phyloP scores from a whole-genome alignment of 2,113 vertebrate genomes.

The Chaetodon trifascialis region DNA sequence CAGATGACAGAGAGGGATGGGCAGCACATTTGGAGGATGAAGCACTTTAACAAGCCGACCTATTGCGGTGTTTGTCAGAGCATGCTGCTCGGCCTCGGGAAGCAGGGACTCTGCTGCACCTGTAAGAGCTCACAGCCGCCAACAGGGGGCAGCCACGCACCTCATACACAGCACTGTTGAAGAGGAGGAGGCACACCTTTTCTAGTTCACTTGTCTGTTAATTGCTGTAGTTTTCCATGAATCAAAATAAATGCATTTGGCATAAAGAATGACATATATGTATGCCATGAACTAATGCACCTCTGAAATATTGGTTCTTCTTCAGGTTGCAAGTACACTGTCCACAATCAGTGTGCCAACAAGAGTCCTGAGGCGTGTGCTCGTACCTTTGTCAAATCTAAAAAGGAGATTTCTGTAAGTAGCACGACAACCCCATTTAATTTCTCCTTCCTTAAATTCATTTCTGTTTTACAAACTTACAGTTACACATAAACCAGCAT shows the following conservation, averaged over 20 bases:
- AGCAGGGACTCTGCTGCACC: constrained; percentile 92
- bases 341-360: constrained; percentile 93
- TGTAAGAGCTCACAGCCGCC: constrained; percentile 84
- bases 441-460: neutral
- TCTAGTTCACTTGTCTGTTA: constrained; percentile 1
- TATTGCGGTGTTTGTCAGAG: constrained; percentile 91
- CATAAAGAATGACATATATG: neutral
- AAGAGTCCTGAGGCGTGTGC: constrained; percentile 87
- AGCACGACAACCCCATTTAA: neutral
- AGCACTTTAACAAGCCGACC: constrained; percentile 90
- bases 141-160: constrained; percentile 53
- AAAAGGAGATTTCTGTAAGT: constrained; percentile 90
- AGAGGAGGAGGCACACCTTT: neutral
- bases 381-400: constrained; percentile 91
- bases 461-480: neutral
- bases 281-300: neutral
- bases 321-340: constrained; percentile 91
- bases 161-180: neutral
- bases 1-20: constrained; percentile 91
- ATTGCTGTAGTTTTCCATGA: neutral
- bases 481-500: neutral
- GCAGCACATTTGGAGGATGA: constrained; percentile 93
- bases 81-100: constrained; percentile 91
- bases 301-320: constrained; percentile 16
- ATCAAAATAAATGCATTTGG: neutral